A percentile compares a stretch with the other conserved stretches of the same genome.
These are phyloP conservation scores for Pogonocichla stellata DNA, from an alignment of 2,113 vertebrate species.

Conservation along the genomic window DNA sequence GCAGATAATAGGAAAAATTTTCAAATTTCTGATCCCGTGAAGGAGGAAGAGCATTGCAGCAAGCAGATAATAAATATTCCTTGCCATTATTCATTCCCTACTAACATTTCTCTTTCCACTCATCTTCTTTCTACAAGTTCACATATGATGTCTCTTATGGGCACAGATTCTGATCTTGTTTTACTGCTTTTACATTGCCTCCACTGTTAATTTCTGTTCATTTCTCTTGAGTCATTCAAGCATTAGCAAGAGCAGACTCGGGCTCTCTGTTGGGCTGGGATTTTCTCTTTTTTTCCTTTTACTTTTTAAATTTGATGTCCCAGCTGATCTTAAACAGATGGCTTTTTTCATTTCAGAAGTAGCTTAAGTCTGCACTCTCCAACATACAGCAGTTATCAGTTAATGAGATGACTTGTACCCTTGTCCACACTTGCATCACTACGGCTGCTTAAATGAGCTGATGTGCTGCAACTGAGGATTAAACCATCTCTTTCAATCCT, in stretches of 20 bases:
- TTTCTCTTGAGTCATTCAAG: neutral
- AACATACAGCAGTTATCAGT: conserved; percentile 52
- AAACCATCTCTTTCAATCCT: conserved; percentile 25
- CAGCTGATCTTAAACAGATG: conserved; percentile 42
- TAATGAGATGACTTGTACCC: conserved; percentile 55
- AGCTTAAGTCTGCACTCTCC: conserved; percentile 23
- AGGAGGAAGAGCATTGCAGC: neutral
- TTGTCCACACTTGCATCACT: conserved; percentile 55
- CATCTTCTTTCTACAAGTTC: neutral
- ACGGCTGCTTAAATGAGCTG: neutral
- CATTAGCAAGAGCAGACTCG: neutral
- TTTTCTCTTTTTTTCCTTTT: neutral
- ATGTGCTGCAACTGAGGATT: conserved; percentile 47
- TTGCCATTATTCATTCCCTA: neutral
- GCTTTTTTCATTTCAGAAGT: conserved; percentile 12
- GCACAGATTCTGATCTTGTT: neutral
- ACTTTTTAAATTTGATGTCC: conserved; percentile 39
- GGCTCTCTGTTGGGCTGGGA: neutral
- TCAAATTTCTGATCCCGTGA: neutral
- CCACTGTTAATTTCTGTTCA: conserved; percentile 1
- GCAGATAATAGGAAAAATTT: neutral
- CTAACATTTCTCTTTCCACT: neutral
- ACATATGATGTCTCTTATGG: neutral
- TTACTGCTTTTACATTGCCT: neutral
- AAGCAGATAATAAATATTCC: neutral